Conservation (phyloP, 2,113 vertebrate species). For the Canis aureus region DNA sequence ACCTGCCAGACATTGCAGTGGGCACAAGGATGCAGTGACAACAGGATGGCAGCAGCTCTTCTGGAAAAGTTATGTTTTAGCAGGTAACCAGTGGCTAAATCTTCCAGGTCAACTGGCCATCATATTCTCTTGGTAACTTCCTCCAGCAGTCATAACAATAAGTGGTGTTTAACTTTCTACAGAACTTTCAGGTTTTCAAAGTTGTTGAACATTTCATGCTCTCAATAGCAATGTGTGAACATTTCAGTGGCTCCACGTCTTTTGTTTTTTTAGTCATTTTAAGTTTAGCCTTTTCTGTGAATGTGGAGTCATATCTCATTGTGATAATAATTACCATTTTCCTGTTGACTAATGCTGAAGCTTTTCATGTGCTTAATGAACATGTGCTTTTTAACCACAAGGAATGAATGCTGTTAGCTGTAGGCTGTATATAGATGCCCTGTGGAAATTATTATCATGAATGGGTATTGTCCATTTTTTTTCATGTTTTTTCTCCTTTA, state of each 20-base stretch:
- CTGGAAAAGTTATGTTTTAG: neutral
- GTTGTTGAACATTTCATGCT: neutral
- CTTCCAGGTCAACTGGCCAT: neutral
- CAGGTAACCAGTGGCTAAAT: neutral
- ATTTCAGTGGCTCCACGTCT: neutral
- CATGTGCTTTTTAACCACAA: neutral
- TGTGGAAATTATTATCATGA: neutral
- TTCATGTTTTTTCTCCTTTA: neutral
- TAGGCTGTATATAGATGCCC: neutral
- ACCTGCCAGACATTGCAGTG: neutral
- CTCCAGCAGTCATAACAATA: neutral
- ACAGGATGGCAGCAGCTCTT: neutral
- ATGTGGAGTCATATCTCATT: neutral
- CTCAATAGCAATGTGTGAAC: neutral
- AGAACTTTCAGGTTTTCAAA: neutral
- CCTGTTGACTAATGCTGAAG: neutral
- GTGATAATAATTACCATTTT: neutral
- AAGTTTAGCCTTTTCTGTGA: neutral
- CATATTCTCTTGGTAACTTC: neutral
- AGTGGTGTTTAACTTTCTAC: neutral
- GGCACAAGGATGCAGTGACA: neutral
- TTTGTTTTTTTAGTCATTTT: neutral
- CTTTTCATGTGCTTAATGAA: too few species aligned
- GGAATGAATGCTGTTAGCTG: neutral
- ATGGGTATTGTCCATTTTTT: neutral